Evolutionary conservation across 2,113 vertebrate species (phyloP).

Genomic region (Xiphophorus couchianus): DNA sequence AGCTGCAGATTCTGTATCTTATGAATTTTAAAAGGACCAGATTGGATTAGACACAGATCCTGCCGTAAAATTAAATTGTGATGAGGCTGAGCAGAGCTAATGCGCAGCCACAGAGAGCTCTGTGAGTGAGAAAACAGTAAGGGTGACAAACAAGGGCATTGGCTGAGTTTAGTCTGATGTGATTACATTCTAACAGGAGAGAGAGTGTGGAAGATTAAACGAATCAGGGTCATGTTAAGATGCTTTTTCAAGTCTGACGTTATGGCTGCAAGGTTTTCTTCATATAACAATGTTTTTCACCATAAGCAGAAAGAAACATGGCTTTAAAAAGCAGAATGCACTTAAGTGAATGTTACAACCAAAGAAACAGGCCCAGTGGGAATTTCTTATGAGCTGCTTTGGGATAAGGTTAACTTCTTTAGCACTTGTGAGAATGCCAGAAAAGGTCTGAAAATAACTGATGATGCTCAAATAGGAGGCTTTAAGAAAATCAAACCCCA

Average conservation of each 20-base stretch:
- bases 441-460: not conserved
- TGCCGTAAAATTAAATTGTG: conserved; percentile 67
- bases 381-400: not conserved
- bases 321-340: not conserved
- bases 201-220: conserved; percentile 32
- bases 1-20: conserved; percentile 46
- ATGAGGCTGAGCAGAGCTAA: conserved; percentile 36
- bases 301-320: not conserved
- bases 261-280: not conserved
- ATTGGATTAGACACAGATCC: conserved; percentile 63
- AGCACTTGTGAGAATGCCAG: not conserved
- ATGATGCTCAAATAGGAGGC: not conserved
- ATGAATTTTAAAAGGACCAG: conserved; percentile 44
- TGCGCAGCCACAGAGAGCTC: conserved; percentile 29
- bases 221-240: conserved; percentile 3
- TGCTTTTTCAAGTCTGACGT: conserved; percentile 23
- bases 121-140: conserved; percentile 30
- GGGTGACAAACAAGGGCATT: conserved; percentile 47
- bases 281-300: not conserved
- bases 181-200: conserved; percentile 44
- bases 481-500: not conserved
- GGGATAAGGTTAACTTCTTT: not conserved
- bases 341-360: not conserved
- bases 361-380: not conserved
- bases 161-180: conserved; percentile 31